Evolutionary conservation across 64 coral and sea anemone genomes (phyloP).

Genomic region (Porites australiensis): DNA sequence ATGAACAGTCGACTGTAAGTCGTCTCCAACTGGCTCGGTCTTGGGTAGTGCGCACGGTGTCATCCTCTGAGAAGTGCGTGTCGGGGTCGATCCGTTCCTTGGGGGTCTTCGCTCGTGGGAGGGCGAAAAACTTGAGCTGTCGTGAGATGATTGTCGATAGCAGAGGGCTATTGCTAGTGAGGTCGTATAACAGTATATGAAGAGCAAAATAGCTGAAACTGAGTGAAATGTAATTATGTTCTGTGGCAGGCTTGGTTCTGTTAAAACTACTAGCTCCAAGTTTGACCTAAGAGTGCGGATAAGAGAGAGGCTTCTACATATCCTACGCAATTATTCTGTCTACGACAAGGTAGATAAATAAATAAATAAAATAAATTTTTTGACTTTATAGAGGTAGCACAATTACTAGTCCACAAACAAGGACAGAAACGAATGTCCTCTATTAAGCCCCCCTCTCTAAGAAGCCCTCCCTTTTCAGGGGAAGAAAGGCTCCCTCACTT

Average conservation of each 20-base stretch:
- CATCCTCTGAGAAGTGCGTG: too few relatives aligned
- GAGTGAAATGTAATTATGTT: background rate
- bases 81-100: too few relatives aligned
- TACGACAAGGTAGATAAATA: constrained; percentile 13
- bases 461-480: too few relatives aligned
- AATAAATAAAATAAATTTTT: background rate
- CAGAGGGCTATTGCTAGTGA: background rate
- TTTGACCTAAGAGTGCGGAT: constrained; percentile 9
- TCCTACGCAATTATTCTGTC: background rate
- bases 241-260: constrained; percentile 14
- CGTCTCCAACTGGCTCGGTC: too few relatives aligned
- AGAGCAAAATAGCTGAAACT: background rate
- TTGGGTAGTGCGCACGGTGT: too few relatives aligned
- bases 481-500: too few relatives aligned
- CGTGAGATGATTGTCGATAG: too few relatives aligned
- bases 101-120: too few relatives aligned
- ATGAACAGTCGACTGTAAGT: too few relatives aligned
- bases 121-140: too few relatives aligned
- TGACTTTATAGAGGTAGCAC: background rate
- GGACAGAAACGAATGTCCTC: background rate
- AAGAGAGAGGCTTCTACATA: background rate
- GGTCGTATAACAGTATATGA: background rate
- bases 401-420: background rate
- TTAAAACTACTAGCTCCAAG: constrained; percentile 6
- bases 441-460: too few relatives aligned